Evolutionary conservation across 2,888 invertebrate species (phyloP), one percentile per base, ranked within the genome.

Genomic region (Thera britannica): DNA sequence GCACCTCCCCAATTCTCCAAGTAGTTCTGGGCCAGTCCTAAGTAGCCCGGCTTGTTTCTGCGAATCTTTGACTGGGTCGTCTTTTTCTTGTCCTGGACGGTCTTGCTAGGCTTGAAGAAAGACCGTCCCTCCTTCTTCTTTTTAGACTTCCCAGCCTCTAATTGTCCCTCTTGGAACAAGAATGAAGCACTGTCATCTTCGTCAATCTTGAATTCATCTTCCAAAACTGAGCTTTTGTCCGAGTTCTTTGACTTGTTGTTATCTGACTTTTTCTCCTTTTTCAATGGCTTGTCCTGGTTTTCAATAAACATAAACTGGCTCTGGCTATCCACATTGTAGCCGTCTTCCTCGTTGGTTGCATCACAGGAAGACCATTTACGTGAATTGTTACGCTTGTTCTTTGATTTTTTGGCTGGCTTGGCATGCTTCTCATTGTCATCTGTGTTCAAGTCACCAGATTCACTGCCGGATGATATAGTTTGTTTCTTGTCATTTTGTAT

Each of bases 341-440:
- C 77, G 48, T 88, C 89, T 75, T 91, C 92, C 75, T 93, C 92
- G 75, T 90, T 92, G 2, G 90, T 86, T 34, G 93, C 86, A 65
- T 94, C 92, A 77, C 95, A 83, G 11, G 95, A 95, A 38, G 95
- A 95, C 95, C 95, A 95, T 83, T 95, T 95, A 46, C 95, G 88
- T 7, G 91, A 83, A 60, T 90, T 93, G 76, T 83, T 89, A 6
- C 88, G 84, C 75, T 93, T 94, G 78, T 93, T 94, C 73, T 90
- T 92, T 2, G 88, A 84, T 72, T 88, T 89, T 75, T 93, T 90
- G 67, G 83, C 86, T 5, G 87, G 83, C 75, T 92, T 89, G 65
- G 86, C 82, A 73, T 85, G 84, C 75, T 94, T 91, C 73, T 94
- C 85, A 76, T 82, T 79, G 65, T 92, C 93, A 79, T 93, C 92